phyloP scores from a whole-genome alignment of 2,113 vertebrate genomes.

The Rattus norvegicus region GRCr8 NC_086025.1:113848501-113849000 shows the following conservation, averaged over 20 bases:
- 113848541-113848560: not conserved
- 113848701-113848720: not conserved
- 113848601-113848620: accelerated
- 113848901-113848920: not conserved
- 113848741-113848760: not conserved
- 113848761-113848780: not conserved
- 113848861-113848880: not conserved
- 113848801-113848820: not conserved
- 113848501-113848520: not conserved
- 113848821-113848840: not conserved
- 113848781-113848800: not conserved
- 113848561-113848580: not conserved
- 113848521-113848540: no score
- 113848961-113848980: not conserved
- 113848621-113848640: not conserved
- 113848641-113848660: not conserved
- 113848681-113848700: not conserved
- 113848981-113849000: not conserved
- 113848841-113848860: not conserved
- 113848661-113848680: not conserved
- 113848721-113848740: not conserved
- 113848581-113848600: not conserved
- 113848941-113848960: not conserved
- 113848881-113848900: not conserved
- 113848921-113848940: not conserved